Base-by-base conservation (phyloP, 1,140 invertebrate genomes). In the Holcopasites calliopsidis region DNA sequence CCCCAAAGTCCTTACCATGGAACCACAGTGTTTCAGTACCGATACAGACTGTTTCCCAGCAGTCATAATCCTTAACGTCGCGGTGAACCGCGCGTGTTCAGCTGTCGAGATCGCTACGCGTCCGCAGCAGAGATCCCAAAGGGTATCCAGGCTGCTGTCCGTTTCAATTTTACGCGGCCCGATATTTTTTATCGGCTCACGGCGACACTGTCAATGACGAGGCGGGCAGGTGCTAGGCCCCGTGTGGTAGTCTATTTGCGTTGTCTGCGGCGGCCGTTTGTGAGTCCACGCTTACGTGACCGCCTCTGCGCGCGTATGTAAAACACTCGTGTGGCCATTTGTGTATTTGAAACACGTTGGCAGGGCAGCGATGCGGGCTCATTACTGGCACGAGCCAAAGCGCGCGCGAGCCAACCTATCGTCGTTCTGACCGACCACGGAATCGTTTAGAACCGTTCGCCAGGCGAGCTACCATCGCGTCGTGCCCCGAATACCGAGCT, bases 341-440 rank as follows among this genome's bases (percentile, higher is more conserved):
- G 85, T 90, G 85, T 85, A 90, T 90, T 90, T 89, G 86, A 90
- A 90, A 90, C 89, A 90, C 89, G 89, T 89, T 80, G 83, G 80
- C 82, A 84, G 84, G 81, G 81, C 66, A 79, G 42, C 64, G 76
- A 91, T 91, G 90, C 90, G 90, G 90, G 90, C 87, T 90, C 89
- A 90, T 91, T 90, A 91, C 87, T 85, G 90, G 89, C 90, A 91
- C 90, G 90, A 91, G 90, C 89, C 90, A 88, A 89, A 86, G 85
- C 87, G 85, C 81, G 66, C 78, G 78, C 69, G 73, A 81, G 38
- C 8, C 47, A 33, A 33, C 49, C 58, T 62, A 71, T 71, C 69
- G 58, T 21, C 49, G 33, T 4, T 57, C 42, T 64, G 49, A 71
- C 72, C 72, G 65, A 54, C 72, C 49, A 71, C 64, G 65, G 55